Evolutionary conservation across 2,113 vertebrate genomes (phyloP).

Genomic region (Zosterops japonicus): DNA sequence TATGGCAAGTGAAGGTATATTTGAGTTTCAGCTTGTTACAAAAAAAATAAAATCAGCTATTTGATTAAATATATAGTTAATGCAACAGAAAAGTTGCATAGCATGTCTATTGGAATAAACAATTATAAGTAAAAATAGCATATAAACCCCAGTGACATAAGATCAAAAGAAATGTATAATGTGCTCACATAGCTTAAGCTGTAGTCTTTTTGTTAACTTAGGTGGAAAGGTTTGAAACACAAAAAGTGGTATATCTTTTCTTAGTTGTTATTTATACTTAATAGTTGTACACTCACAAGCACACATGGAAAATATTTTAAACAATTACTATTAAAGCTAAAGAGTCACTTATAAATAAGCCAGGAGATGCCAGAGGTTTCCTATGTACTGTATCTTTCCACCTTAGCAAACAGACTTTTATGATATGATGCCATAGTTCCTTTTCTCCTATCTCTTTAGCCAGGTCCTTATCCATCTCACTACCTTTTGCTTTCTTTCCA

Average conservation of each 20-base stretch:
- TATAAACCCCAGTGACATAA: not conserved
- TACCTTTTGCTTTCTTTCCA: not conserved
- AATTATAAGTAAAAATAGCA: not conserved
- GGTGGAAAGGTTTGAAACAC: not conserved
- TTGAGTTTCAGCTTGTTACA: not conserved
- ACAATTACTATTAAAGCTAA: not conserved
- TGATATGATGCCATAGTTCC: not conserved
- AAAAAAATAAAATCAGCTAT: not conserved
- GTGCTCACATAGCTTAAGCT: not conserved
- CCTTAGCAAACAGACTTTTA: not conserved
- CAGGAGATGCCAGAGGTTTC: not conserved
- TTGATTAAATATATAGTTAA: not conserved
- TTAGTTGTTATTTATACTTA: not conserved
- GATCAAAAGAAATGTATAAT: not conserved
- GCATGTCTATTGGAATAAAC: not conserved
- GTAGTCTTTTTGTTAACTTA: not conserved
- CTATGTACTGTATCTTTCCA: not conserved
- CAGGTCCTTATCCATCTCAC: not conserved
- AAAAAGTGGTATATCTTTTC: not conserved
- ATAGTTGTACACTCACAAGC: not conserved
- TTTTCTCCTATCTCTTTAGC: not conserved
- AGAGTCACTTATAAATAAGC: not conserved
- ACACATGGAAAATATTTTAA: not conserved
- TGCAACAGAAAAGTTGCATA: not conserved
- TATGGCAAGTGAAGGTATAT: not conserved